phyloP scores from a whole-genome alignment of 2,888 invertebrate species.

The Melipona bicolor region DNA sequence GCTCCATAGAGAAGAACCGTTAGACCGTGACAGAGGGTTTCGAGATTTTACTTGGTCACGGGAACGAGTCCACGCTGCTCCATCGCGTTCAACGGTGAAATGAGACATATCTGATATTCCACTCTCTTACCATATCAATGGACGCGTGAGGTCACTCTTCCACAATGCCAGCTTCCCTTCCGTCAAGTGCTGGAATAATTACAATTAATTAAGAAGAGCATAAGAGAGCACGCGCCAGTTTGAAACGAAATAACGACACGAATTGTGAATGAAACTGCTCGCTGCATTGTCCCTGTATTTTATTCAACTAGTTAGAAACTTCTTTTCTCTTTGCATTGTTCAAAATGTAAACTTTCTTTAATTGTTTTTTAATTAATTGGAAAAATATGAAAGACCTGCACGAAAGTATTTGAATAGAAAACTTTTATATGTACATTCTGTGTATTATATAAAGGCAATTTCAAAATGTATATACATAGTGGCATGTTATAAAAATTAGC shows the following conservation, averaged over 20 bases:
- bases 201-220: slow-evolving; percentile 72
- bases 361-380: not conserved
- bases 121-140: slow-evolving; percentile 79
- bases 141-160: slow-evolving; percentile 81
- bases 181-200: slow-evolving; percentile 82
- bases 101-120: slow-evolving; percentile 42
- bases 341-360: not conserved
- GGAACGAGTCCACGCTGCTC: slow-evolving; percentile 24
- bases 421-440: no score
- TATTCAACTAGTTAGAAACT: not conserved
- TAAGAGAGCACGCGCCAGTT: slow-evolving; percentile 62
- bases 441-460: no score
- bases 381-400: not conserved
- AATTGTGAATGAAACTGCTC: slow-evolving; percentile 40
- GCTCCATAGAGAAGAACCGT: slow-evolving; percentile 52
- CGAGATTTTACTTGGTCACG: slow-evolving; percentile 23
- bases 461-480: no score
- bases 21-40: slow-evolving; percentile 39
- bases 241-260: slow-evolving; percentile 45
- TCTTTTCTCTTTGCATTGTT: not conserved
- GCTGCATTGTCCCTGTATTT: slow-evolving; percentile 4
- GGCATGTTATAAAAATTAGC: not conserved
- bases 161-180: slow-evolving; percentile 82
- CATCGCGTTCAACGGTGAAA: slow-evolving; percentile 32
- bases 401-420: no score